These are phyloP conservation scores for Neoaliturus tenellus DNA, from an alignment of 2,888 invertebrate genomes.

Conservation along the genomic window DNA sequence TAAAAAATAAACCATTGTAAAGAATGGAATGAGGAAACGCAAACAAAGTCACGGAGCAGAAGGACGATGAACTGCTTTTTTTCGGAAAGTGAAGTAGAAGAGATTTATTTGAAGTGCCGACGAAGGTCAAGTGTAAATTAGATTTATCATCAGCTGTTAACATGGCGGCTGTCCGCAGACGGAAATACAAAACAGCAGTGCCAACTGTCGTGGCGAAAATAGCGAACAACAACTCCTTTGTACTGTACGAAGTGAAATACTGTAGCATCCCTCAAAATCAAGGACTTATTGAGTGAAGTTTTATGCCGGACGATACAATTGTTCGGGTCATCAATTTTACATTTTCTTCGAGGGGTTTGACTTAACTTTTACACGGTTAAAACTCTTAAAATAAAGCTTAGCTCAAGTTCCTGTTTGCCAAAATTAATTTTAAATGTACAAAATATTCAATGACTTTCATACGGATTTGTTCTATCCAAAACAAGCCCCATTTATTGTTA, in stretches of 20 bases:
- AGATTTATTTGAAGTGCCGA: slow-evolving; percentile 14
- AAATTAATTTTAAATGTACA: too few species aligned
- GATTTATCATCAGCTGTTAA: slow-evolving; percentile 36
- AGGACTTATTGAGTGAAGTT: background rate
- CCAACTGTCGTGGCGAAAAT: slow-evolving; percentile 23
- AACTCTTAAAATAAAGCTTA: too few species aligned
- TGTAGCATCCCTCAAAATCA: background rate
- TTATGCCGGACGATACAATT: background rate
- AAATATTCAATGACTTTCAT: too few species aligned
- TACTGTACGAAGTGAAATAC: slow-evolving; percentile 11
- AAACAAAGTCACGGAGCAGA: background rate
- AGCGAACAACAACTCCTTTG: slow-evolving; percentile 31
- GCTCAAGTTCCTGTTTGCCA: too few species aligned
- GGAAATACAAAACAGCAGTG: slow-evolving; percentile 26
- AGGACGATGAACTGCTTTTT: slow-evolving; percentile 5
- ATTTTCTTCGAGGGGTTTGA: too few species aligned
- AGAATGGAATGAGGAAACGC: background rate
- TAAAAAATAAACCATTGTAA: too few species aligned
- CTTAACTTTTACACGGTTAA: too few species aligned
- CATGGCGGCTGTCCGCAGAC: background rate
- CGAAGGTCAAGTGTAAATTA: slow-evolving; percentile 36
- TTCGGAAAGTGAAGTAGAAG: background rate
- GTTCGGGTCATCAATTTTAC: background rate
- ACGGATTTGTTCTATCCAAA: too few species aligned
- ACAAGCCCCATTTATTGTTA: too few species aligned